A percentile compares a stretch with the other conserved stretches of the same genome.
Conservation (phyloP, 2,113 vertebrate genomes). For the Dipodomys merriami region DNA sequence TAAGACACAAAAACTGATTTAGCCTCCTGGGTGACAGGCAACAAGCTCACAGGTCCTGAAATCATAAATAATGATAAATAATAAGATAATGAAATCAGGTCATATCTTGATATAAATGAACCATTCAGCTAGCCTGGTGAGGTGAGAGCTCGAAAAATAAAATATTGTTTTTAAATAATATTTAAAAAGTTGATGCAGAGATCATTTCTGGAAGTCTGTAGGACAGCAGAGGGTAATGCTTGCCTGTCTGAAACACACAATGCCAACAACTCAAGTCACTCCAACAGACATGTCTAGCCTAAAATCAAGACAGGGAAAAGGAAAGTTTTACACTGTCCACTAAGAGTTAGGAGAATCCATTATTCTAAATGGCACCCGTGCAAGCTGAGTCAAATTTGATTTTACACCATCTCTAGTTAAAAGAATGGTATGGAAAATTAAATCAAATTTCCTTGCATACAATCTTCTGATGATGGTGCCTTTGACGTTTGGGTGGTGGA, state of each 20-base stretch:
- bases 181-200: slow-evolving; percentile 60
- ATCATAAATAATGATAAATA: slow-evolving; percentile 64
- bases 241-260: background rate
- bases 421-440: slow-evolving; percentile 83
- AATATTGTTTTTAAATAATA: slow-evolving; percentile 53
- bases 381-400: slow-evolving; percentile 85
- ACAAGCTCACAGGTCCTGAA: slow-evolving; percentile 43
- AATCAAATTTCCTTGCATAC: slow-evolving; percentile 78
- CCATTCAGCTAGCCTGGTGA: background rate
- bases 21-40: background rate
- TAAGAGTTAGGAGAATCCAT: slow-evolving; percentile 65
- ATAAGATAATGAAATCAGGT: slow-evolving; percentile 52
- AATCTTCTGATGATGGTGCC: slow-evolving; percentile 73
- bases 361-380: slow-evolving; percentile 78
- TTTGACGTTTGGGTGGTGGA: slow-evolving; percentile 75
- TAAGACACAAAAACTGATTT: slow-evolving; percentile 52
- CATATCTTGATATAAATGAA: slow-evolving; percentile 3
- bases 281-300: slow-evolving; percentile 44
- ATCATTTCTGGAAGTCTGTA: slow-evolving; percentile 65
- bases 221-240: background rate
- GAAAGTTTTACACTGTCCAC: slow-evolving; percentile 63
- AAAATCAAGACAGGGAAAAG: slow-evolving; percentile 52
- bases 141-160: slow-evolving; percentile 31
- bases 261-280: slow-evolving; percentile 12
- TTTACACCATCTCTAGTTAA: slow-evolving; percentile 83